Evolutionary conservation across 1,140 invertebrate species (phyloP).

Genomic region (Venturia canescens): DNA sequence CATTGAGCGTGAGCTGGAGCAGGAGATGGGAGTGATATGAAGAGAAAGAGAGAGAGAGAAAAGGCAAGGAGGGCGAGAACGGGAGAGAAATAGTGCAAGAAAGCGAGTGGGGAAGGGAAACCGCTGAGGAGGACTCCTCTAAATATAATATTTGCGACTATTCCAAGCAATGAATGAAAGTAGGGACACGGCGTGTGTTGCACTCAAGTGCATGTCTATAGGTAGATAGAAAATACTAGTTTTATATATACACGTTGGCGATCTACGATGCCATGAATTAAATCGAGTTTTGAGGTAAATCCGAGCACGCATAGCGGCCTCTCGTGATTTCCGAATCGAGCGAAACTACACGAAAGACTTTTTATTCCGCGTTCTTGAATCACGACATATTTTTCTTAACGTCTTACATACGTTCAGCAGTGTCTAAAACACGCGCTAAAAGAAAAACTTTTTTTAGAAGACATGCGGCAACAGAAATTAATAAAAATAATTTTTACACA

Average conservation of each 20-base stretch:
- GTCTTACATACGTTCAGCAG: too few species aligned
- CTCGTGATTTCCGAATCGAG: background rate
- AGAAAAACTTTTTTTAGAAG: too few species aligned
- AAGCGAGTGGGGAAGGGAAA: conserved; percentile 14
- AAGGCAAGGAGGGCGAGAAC: background rate
- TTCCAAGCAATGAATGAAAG: conserved; percentile 72
- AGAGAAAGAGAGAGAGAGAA: conserved; percentile 23
- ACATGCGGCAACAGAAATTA: too few species aligned
- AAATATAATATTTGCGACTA: conserved; percentile 70
- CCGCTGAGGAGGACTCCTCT: conserved; percentile 52
- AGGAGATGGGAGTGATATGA: conserved; percentile 25
- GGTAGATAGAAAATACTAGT: background rate
- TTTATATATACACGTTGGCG: background rate
- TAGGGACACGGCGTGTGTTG: conserved; percentile 22
- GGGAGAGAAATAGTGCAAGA: background rate
- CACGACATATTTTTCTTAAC: too few species aligned
- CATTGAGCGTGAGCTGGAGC: background rate
- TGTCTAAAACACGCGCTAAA: too few species aligned
- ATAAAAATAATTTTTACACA: too few species aligned
- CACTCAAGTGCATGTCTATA: conserved; percentile 12
- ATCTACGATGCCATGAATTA: conserved; percentile 27
- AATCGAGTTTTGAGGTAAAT: conserved; percentile 12
- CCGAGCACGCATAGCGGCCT: background rate
- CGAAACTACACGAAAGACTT: background rate
- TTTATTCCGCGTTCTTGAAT: background rate